Evolutionary conservation across 2,113 vertebrate species (phyloP).

Genomic region (Apteryx mantelli): DNA sequence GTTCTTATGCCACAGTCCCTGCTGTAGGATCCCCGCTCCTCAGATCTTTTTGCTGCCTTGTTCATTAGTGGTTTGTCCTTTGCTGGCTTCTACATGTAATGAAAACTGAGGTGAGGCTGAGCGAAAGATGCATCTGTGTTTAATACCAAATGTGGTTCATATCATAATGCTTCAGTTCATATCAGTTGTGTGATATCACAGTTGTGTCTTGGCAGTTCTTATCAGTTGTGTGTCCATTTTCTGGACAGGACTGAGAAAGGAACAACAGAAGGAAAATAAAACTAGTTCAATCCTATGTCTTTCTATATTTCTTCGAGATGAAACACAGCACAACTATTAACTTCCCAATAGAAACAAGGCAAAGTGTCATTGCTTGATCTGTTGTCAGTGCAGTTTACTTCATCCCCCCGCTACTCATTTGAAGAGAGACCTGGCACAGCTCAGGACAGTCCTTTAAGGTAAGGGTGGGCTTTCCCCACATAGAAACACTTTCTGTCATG

Average conservation of each 20-base stretch:
- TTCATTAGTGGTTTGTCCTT: background rate
- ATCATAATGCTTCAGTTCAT: background rate
- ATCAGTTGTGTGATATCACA: rapidly evolving
- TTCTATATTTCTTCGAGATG: background rate
- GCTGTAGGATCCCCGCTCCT: background rate
- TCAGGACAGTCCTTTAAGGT: background rate
- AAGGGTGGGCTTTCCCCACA: background rate
- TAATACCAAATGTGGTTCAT: background rate
- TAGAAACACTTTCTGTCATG: background rate
- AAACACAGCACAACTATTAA: background rate
- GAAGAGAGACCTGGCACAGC: background rate
- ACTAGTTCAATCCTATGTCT: background rate
- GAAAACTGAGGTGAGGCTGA: rapidly evolving
- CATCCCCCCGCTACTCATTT: background rate
- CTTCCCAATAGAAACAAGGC: background rate
- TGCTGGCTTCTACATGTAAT: background rate
- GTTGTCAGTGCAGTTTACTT: background rate
- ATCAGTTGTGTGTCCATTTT: background rate
- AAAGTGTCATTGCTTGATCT: background rate
- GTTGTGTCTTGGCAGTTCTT: background rate
- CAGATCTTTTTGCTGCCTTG: background rate
- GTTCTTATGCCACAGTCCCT: background rate
- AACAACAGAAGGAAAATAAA: background rate
- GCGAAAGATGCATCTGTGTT: background rate
- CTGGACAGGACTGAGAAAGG: background rate